Conservation (phyloP, 2,888 invertebrate species). For the Microplitis deprimator region DNA sequence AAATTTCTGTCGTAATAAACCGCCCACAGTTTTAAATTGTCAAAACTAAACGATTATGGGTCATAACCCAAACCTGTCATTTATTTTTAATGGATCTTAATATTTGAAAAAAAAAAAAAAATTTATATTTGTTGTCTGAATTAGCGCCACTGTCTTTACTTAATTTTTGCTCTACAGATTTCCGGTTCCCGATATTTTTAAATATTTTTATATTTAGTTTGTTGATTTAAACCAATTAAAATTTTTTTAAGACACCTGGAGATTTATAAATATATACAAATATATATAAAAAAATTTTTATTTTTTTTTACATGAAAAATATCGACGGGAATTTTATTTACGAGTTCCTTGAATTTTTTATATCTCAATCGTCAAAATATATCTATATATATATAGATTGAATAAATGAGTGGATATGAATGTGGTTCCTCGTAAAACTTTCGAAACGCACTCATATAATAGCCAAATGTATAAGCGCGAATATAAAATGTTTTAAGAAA, state of each 20-base stretch:
- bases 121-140: not conserved
- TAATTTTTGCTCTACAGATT: no score
- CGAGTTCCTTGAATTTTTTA: slow-evolving; percentile 23
- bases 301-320: slow-evolving; percentile 28
- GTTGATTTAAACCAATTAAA: not conserved
- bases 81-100: no score
- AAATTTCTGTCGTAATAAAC: not conserved
- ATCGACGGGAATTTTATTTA: slow-evolving; percentile 28
- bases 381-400: not conserved
- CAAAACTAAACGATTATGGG: no score
- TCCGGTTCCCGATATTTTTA: not conserved
- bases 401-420: not conserved
- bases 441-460: slow-evolving; percentile 19
- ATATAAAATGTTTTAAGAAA: not conserved
- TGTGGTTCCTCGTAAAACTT: slow-evolving; percentile 26
- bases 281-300: not conserved
- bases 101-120: no score
- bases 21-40: not conserved
- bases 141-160: not conserved
- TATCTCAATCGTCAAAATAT: slow-evolving; percentile 25
- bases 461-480: not conserved
- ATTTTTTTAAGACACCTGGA: not conserved
- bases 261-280: not conserved
- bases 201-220: not conserved
- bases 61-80: no score